Evolutionary conservation across 2,797 vertebrate species (phyloP).

Genomic region (Bovichtus variegatus): DNA sequence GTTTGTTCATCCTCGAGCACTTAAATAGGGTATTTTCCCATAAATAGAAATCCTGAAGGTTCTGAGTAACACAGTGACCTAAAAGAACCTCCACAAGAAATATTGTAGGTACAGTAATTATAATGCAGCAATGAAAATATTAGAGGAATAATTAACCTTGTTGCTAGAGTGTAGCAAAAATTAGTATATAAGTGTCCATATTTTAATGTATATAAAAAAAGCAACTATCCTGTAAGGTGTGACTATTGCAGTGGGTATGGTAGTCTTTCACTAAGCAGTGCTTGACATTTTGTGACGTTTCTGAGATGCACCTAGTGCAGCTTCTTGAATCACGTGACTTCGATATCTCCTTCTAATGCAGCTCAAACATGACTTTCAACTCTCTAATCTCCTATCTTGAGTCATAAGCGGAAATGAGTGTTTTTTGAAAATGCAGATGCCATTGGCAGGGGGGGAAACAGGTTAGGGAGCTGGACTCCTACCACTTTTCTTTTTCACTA

Average conservation of each 20-base stretch:
- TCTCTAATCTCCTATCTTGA: constrained; percentile 66
- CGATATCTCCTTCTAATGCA: constrained; percentile 52
- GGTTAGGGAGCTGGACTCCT: constrained; percentile 78
- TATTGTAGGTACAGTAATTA: neutral
- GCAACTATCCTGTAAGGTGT: neutral
- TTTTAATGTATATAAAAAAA: neutral
- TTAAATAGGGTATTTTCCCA: constrained; percentile 52
- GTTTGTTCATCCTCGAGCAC: constrained; percentile 71
- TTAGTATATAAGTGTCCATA: neutral
- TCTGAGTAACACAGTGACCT: constrained; percentile 38
- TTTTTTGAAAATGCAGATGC: constrained; percentile 81
- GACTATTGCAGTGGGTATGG: neutral
- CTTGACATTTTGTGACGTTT: constrained; percentile 65
- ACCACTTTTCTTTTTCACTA: constrained; percentile 80
- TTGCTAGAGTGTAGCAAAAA: neutral
- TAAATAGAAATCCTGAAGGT: constrained; percentile 55
- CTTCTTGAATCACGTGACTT: constrained; percentile 58
- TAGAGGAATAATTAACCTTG: neutral
- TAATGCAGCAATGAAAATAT: neutral
- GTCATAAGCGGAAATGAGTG: constrained; percentile 68
- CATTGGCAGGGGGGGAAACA: constrained; percentile 69
- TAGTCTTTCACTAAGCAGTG: constrained; percentile 27
- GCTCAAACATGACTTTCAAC: constrained; percentile 69
- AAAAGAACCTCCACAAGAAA: constrained; percentile 25
- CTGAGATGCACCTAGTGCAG: constrained; percentile 34